Percentiles rank a stretch among this genome's conserved stretches.
These are phyloP conservation scores for Micrasema minimum DNA, from an alignment of 1,140 invertebrate species.

Conservation along the genomic window DNA sequence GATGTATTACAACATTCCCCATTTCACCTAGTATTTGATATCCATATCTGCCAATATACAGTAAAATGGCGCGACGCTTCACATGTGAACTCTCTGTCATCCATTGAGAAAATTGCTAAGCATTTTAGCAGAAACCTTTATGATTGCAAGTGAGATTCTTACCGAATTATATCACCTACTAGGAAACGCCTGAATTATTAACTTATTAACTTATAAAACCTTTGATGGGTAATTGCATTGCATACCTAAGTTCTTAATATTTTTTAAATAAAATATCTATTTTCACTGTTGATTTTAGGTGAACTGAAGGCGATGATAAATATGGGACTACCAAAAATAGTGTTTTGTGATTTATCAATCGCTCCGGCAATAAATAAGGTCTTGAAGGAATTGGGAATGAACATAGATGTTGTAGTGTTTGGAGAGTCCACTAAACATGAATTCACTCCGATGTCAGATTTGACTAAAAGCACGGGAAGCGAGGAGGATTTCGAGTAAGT, in stretches of 20 bases:
- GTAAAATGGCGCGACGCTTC: too few relatives aligned
- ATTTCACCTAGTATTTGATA: too few relatives aligned
- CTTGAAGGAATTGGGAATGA: conserved; percentile 18
- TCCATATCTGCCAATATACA: too few relatives aligned
- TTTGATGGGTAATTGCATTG: too few relatives aligned
- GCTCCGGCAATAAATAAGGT: conserved; percentile 2
- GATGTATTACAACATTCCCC: too few relatives aligned
- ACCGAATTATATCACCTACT: too few relatives aligned
- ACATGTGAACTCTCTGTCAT: too few relatives aligned
- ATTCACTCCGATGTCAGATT: conserved; percentile 33
- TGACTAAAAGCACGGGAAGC: conserved; percentile 8
- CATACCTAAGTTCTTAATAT: not conserved
- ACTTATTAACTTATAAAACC: too few relatives aligned
- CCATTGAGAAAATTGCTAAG: too few relatives aligned
- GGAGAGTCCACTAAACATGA: conserved; percentile 20
- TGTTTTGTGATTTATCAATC: conserved; percentile 26
- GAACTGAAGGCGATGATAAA: conserved; percentile 26
- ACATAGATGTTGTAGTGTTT: conserved; percentile 34
- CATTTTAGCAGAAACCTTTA: too few relatives aligned
- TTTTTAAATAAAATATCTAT: not conserved
- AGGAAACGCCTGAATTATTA: too few relatives aligned
- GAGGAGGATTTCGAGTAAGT: conserved; percentile 43
- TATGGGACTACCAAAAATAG: conserved; percentile 33
- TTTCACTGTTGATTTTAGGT: conserved; percentile 9
- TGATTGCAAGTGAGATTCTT: too few relatives aligned